Percentiles rank a stretch among this genome's conserved stretches.
phyloP scores from a whole-genome alignment of 23 tunicate genomes.

The Oikopleura vanhoeffeni region DNA sequence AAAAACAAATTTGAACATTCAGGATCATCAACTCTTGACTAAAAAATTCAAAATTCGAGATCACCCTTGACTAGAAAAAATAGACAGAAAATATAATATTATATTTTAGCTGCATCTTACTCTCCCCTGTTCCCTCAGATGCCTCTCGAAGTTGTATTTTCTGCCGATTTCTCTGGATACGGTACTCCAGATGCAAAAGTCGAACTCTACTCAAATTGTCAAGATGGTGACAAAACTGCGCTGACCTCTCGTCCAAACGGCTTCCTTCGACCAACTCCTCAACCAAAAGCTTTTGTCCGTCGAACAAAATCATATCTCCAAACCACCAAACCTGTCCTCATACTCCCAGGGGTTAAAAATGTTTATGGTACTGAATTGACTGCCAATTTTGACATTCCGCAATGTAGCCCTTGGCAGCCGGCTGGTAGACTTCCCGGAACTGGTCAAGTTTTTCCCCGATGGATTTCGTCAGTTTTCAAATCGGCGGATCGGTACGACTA shows the following conservation, averaged over 20 bases:
- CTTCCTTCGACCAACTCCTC: not conserved
- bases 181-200: not conserved
- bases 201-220: not conserved
- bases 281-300: not conserved
- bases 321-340: not conserved
- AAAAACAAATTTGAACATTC: too few relatives aligned
- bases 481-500: conserved; percentile 2
- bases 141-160: not conserved
- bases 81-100: too few relatives aligned
- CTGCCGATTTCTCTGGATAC: not conserved
- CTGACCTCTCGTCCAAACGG: not conserved
- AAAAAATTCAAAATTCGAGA: too few relatives aligned
- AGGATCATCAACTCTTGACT: too few relatives aligned
- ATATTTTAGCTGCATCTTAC: not conserved
- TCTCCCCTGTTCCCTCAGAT: not conserved
- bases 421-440: conserved; percentile 5
- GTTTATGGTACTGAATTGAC: not conserved
- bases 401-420: not conserved
- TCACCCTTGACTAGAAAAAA: too few relatives aligned
- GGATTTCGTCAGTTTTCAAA: conserved; percentile 15
- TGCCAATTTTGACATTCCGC: not conserved
- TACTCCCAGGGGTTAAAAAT: not conserved
- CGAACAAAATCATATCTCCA: not conserved
- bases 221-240: not conserved
- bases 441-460: conserved; percentile 1